These are phyloP conservation scores for Hirtodrosophila duncani DNA, from an alignment of 2,888 invertebrate species.

Conservation along the genomic window DNA sequence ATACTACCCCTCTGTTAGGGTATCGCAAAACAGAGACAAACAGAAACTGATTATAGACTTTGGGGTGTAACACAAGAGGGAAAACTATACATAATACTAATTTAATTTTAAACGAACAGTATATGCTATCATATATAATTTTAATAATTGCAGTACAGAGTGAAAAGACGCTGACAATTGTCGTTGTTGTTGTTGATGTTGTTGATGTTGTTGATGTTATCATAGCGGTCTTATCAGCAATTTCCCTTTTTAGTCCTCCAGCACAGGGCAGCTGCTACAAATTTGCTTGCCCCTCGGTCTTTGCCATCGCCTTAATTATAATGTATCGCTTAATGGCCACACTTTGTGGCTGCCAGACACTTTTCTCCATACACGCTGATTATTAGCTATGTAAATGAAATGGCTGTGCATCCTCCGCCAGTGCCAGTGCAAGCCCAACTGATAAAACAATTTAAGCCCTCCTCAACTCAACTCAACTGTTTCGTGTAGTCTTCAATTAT, in stretches of 20 bases:
- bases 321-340: slow-evolving; percentile 66
- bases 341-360: slow-evolving; percentile 45
- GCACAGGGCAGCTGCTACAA: slow-evolving; percentile 16
- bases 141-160: slow-evolving; percentile 64
- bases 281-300: slow-evolving; percentile 31
- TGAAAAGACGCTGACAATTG: too few species aligned
- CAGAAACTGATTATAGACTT: slow-evolving; percentile 57
- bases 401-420: too few species aligned
- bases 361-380: slow-evolving; percentile 1
- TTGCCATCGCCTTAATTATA: slow-evolving; percentile 60
- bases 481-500: slow-evolving; percentile 49
- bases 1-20: too few species aligned
- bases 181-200: slow-evolving; percentile 30
- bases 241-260: slow-evolving; percentile 8
- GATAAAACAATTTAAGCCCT: slow-evolving; percentile 2
- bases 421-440: too few species aligned
- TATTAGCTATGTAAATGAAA: slow-evolving; percentile 1
- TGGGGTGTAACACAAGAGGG: slow-evolving; percentile 49
- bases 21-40: slow-evolving; percentile 13
- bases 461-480: slow-evolving; percentile 33
- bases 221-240: slow-evolving; percentile 33
- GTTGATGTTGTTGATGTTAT: slow-evolving; percentile 61
- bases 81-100: slow-evolving; percentile 58
- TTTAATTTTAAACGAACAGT: slow-evolving; percentile 67
- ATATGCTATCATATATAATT: slow-evolving; percentile 57